Base-by-base conservation (phyloP, 2,888 invertebrate species). In the Chalcis sispes region DNA sequence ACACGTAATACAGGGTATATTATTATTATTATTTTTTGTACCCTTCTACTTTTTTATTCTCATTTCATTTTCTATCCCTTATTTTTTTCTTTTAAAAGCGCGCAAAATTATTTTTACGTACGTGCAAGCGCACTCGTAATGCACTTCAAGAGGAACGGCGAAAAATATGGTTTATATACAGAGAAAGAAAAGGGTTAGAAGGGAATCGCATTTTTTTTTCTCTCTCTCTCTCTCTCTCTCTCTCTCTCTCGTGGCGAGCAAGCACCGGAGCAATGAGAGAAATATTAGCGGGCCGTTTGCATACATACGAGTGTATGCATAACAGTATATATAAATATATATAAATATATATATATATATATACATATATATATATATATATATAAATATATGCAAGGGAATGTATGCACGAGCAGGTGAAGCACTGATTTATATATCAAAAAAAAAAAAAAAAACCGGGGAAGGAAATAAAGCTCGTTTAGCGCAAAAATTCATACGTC, bases 251-350 rank as follows among this genome's bases (percentile, higher is more conserved):
- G 54, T 27, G 23, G 27, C 8, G n/a, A 8, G 50, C 20, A 52
- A 32, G 40, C 59, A 59, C 48, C 52, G 42, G 59, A 27, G 64
- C 77, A 58, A 77, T 74, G 67, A 67, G 71, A 72, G 77, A 75
- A 67, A 74, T 67, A 71, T 77, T 74, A 77, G 67, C 61, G 36
- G 8, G 42, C 4, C 23, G 15, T 8, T 15, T 46, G 27, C 29
- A 10, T 56, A 56, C 29, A 5, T 29, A 13, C 36, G 36, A 10
- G 56, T n/a, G n/a, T n/a, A n/a, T n/a, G n/a, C n/a, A n/a, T n/a
- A n/a, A n/a, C n/a, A n/a, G n/a, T n/a, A n/a, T n/a, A n/a, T n/a
- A n/a, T n/a, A n/a, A 13, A 13, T 52, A 46, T 46, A 46, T 46
- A 46, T 46, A 15, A 5, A 15, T 2, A 15, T 7, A 52, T 36